Base-by-base conservation (phyloP, 2,113 vertebrate species). In the Gallinago media region DNA sequence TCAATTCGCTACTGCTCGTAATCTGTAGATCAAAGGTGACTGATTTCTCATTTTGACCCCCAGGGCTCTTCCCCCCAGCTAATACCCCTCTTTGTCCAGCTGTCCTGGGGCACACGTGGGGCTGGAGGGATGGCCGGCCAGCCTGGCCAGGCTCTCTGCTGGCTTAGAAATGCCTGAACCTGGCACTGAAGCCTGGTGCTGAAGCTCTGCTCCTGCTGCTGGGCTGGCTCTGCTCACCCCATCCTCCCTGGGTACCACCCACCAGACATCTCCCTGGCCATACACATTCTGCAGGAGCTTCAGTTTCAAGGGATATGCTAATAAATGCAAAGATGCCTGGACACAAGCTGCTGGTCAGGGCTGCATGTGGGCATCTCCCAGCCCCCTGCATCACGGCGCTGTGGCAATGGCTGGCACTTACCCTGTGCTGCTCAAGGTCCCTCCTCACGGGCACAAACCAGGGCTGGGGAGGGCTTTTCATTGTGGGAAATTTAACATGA, bases 331-430 rank as follows among this genome's bases (percentile, higher is more conserved):
- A 82, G 62, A 6, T 23, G 14, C 12, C 26, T 38, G 47, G 61
- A 3, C 32, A 31, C 18, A 5, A 71, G 67, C 20, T 85, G 83
- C 73, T 63, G 61, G 0, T 62, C 13, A 32, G 32, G 40, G 6
- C 74, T 59, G 77, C 49, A 3, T 1, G 1, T 1, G 25, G 46
- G n/a, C 22, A 23, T 44, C 40, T 46, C 44, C 52, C 52, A 18
- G 1, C 77, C 0, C 0, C 10, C 0, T 1, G 20, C 46, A 6
- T 31, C 14, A 3, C 0, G 11, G 55, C 34, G 0, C 66, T 32
- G 1, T 0, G 0, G n/a, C 8, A 5, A 14, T 3, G 0, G 16
- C 56, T n/a, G 68, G 8, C 27, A 3, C 40, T 11, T 6, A 6
- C 29, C 42, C 44, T 20, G 55, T 20, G 52, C 40, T 52, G 85